Evolutionary conservation across 2,797 vertebrate species (phyloP), one percentile per base, ranked within the genome.

Genomic region (Margarornis squamiger): DNA sequence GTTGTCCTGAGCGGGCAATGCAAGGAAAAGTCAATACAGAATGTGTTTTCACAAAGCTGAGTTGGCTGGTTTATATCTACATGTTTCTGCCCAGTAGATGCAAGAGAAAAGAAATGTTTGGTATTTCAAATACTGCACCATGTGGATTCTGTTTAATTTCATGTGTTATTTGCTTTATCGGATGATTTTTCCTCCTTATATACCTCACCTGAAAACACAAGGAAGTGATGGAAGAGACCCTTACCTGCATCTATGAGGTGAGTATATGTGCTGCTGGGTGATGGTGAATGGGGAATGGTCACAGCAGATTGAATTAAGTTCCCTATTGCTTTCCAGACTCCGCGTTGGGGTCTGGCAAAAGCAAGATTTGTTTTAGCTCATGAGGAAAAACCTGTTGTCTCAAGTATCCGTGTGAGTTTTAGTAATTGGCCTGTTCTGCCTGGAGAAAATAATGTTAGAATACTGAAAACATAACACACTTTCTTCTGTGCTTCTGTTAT

Each of bases 241-340:
- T 67, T 3, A 1, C 24, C 30, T 21, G 19, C 52, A 8, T 54
- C 52, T 54, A 11, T 54, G 52, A 54, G 52, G 52, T 54, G 52
- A 54, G 30, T 51, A 21, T 4, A 29, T 14, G 52, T 39, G 51
- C 62, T 57, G 65, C 85, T 34, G 81, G 32, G 77, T 0, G 0
- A 1, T 0, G 0, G 55, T 7, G 15, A 27, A 36, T 7, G 0
- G 49, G 70, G n/a, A 57, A 14, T 3, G n/a, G 38, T 30, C 38
- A 14, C 3, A 61, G 57, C 7, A 13, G 45, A 61, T 39, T 2
- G 1, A 54, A 6, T 0, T 2, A 24, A 36, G 27, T n/a, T 90
- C 57, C 29, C 23, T 72, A 6, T 24, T 41, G 22, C 52, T 76
- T 62, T 45, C 14, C 66, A 76, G 81, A 54, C 14, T 23, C 63